These are phyloP conservation scores for Mormyrus proboscirostris DNA, from an alignment of 2,797 vertebrate genomes.

Conservation along the genomic window DNA sequence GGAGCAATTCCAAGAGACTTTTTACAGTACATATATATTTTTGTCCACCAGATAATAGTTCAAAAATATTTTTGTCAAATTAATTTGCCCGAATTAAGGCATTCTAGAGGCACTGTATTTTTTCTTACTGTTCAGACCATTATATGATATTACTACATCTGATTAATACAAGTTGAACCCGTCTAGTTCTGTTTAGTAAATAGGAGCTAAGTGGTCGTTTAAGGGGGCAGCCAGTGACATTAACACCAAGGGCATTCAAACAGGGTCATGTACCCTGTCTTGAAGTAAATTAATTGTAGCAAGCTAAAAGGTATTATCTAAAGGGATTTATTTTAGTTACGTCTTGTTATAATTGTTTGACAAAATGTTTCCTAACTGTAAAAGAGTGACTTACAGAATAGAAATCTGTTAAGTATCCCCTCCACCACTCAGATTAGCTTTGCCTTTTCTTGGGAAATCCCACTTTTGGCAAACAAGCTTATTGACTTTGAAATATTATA, in stretches of 20 bases:
- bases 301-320: slow-evolving; percentile 29
- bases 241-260: slow-evolving; percentile 11
- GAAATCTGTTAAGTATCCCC: not conserved
- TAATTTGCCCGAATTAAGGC: slow-evolving; percentile 52
- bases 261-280: slow-evolving; percentile 24
- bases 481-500: slow-evolving; percentile 20
- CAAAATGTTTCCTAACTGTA: not conserved
- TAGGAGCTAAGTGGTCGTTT: slow-evolving; percentile 32
- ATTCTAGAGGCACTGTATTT: slow-evolving; percentile 55
- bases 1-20: slow-evolving; percentile 23
- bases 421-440: not conserved
- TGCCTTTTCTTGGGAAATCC: slow-evolving; percentile 9
- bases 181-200: slow-evolving; percentile 31
- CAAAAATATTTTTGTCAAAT: slow-evolving; percentile 35
- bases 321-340: slow-evolving; percentile 41
- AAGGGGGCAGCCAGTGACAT: slow-evolving; percentile 24
- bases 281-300: slow-evolving; percentile 32
- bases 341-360: not conserved
- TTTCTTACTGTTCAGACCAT: slow-evolving; percentile 28
- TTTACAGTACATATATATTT: slow-evolving; percentile 30
- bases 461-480: not conserved
- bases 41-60: slow-evolving; percentile 21
- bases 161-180: slow-evolving; percentile 38
- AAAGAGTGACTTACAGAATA: not conserved
- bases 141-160: slow-evolving; percentile 23